A percentile compares a stretch with the other conserved stretches of the same genome.
Evolutionary conservation across 2,113 vertebrate genomes (phyloP).

Genomic region (Tetrax tetrax): DNA sequence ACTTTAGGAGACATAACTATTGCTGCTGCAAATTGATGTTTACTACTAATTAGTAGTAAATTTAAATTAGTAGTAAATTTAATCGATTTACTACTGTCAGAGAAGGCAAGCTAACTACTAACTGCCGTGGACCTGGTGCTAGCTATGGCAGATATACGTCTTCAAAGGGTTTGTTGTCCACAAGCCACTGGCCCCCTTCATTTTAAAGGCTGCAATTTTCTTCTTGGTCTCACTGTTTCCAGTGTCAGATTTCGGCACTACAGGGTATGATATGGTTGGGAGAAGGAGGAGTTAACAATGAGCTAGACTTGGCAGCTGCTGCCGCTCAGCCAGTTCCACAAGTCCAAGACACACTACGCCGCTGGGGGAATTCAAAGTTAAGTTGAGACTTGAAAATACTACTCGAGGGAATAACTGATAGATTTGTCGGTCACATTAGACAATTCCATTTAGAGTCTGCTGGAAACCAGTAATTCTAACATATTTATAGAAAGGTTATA

Average conservation of each 20-base stretch:
- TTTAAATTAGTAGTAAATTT: no score
- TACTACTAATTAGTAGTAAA: no score
- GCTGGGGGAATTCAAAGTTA: background rate
- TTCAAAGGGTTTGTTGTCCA: background rate
- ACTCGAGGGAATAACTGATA: conserved; percentile 4
- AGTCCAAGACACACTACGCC: background rate
- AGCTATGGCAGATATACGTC: accelerated
- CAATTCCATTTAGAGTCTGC: background rate
- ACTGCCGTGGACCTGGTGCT: no score
- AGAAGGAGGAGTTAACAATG: background rate
- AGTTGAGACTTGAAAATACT: conserved; percentile 41
- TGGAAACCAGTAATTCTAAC: conserved; percentile 14
- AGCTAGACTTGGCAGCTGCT: conserved; percentile 27
- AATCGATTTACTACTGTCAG: background rate
- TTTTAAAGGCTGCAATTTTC: background rate
- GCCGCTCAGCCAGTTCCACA: conserved; percentile 13
- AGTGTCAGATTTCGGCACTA: background rate
- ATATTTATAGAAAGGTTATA: background rate
- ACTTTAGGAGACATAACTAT: background rate
- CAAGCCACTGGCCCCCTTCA: background rate
- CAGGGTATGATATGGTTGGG: background rate
- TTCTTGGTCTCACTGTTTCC: background rate
- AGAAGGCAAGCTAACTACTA: background rate
- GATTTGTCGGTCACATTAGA: background rate
- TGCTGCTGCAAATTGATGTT: background rate